Evolutionary conservation across 2,113 vertebrate species (phyloP).

Genomic region (Mohoua ochrocephala): DNA sequence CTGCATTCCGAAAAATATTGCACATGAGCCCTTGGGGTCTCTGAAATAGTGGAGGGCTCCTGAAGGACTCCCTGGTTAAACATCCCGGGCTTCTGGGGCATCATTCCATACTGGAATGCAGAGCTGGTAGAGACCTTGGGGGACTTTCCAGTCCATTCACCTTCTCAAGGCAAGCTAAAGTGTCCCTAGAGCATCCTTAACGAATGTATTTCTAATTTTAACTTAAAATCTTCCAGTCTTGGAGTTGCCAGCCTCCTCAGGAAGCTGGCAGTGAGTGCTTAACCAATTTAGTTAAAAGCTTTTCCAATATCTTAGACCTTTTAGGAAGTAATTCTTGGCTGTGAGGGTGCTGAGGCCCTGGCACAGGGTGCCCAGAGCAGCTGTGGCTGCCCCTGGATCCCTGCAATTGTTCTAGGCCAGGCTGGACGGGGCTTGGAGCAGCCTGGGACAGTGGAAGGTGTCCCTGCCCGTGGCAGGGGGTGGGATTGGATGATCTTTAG

Average conservation of each 20-base stretch:
- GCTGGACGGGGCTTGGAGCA: accelerated
- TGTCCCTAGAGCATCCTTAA: background rate
- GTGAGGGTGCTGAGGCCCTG: accelerated
- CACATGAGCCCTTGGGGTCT: background rate
- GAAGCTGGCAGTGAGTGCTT: background rate
- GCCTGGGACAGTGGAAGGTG: accelerated
- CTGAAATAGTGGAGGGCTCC: background rate
- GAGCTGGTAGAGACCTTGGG: background rate
- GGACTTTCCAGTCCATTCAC: background rate
- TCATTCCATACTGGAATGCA: background rate
- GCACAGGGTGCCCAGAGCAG: background rate
- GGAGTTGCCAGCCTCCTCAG: background rate
- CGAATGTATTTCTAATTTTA: background rate
- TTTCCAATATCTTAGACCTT: background rate
- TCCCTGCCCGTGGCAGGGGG: background rate
- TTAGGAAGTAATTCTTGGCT: background rate
- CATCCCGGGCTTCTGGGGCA: background rate
- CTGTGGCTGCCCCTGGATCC: background rate
- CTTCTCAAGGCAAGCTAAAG: background rate
- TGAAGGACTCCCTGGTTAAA: background rate
- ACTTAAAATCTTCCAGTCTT: background rate
- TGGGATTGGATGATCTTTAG: background rate
- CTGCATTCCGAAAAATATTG: background rate
- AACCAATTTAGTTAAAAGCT: background rate
- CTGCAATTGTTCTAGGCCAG: background rate